A percentile compares a stretch with the other conserved stretches of the same genome.
phyloP scores from a whole-genome alignment of 2,888 invertebrate species.

The Microctonus aethiopoides region DNA sequence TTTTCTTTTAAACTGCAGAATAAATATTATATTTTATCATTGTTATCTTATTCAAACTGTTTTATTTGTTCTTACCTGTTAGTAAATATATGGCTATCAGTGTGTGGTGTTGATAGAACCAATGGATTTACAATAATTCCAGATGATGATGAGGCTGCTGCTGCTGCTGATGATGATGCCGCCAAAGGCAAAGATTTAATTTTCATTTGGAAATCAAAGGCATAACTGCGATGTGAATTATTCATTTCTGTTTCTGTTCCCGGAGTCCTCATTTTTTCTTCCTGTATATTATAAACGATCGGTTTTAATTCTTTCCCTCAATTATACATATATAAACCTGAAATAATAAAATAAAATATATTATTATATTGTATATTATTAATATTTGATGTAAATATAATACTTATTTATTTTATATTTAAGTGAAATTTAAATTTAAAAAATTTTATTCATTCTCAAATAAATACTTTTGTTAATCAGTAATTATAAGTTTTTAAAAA shows the following conservation, averaged over 20 bases:
- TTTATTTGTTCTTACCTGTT: conserved; percentile 59
- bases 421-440: neutral
- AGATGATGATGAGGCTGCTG: conserved; percentile 36
- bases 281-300: neutral
- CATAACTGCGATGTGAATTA: conserved; percentile 52
- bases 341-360: too few relatives aligned
- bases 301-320: neutral
- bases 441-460: neutral
- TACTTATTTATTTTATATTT: too few relatives aligned
- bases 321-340: too few relatives aligned
- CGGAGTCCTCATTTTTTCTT: conserved; percentile 57
- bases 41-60: neutral
- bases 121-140: conserved; percentile 51
- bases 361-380: too few relatives aligned
- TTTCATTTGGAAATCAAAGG: conserved; percentile 51
- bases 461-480: neutral
- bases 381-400: too few relatives aligned
- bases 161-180: conserved; percentile 41
- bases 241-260: conserved; percentile 57
- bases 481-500: neutral
- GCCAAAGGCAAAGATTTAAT: conserved; percentile 43
- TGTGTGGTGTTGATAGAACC: conserved; percentile 55
- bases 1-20: neutral
- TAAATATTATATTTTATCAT: neutral
- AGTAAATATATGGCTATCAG: conserved; percentile 59